Conservation (phyloP, 2,113 vertebrate genomes). For the Crotalus horridus region DNA sequence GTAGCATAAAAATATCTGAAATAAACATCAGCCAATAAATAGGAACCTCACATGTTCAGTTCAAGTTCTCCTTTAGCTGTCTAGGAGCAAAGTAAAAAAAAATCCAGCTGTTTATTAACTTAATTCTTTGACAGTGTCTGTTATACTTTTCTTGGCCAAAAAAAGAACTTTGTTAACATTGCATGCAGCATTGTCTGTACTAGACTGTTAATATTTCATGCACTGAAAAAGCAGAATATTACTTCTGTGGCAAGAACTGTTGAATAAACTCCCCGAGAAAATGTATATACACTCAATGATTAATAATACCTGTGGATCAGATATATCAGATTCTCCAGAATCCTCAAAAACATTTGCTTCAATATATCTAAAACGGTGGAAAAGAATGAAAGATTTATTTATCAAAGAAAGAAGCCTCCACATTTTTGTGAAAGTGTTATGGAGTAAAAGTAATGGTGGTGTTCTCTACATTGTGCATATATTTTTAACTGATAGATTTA, state of each 20-base stretch:
- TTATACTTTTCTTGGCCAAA: not conserved
- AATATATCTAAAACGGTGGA: not conserved
- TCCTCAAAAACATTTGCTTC: constrained; percentile 11
- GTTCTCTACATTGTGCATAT: constrained; percentile 21
- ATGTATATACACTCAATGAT: constrained; percentile 3
- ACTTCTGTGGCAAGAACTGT: not conserved
- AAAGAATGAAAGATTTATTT: constrained; percentile 28
- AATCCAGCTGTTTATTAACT: not conserved
- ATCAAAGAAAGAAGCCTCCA: not conserved
- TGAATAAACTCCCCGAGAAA: not conserved
- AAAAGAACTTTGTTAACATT: not conserved
- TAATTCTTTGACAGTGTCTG: not conserved
- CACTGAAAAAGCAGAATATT: constrained; percentile 25
- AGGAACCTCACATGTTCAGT: not conserved
- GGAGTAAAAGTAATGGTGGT: constrained; percentile 36
- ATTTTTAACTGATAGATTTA: constrained; percentile 29
- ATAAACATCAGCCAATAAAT: not conserved
- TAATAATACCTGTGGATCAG: not conserved
- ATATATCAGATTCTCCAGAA: not conserved
- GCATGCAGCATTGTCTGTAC: not conserved
- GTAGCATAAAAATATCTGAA: not conserved
- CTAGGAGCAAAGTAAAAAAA: not conserved
- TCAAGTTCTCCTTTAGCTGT: not conserved
- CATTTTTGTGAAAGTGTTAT: constrained; percentile 16
- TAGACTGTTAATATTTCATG: constrained; percentile 10